These are phyloP conservation scores for Rafetus swinhoei DNA, from an alignment of 2,113 vertebrate species.

Conservation along the genomic window DNA sequence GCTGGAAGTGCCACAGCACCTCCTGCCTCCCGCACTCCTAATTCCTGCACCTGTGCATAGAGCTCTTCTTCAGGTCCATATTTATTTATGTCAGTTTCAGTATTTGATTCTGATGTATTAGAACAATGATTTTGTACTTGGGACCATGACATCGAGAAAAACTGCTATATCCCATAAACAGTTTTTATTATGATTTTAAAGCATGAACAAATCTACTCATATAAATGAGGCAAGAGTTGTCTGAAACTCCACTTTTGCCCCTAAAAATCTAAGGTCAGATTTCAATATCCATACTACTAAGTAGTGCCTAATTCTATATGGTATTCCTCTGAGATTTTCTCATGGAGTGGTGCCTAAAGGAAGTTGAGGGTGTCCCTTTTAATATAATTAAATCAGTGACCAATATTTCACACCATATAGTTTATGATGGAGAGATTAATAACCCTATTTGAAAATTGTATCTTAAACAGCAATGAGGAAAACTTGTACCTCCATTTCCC, in stretches of 20 bases:
- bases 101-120: neutral
- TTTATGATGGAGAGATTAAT: conserved; percentile 58
- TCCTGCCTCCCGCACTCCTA: too few relatives aligned
- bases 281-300: neutral
- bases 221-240: neutral
- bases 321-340: too few relatives aligned
- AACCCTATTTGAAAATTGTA: conserved; percentile 65
- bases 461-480: neutral
- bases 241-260: neutral
- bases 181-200: neutral
- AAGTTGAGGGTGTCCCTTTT: neutral
- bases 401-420: neutral
- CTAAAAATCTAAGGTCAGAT: neutral
- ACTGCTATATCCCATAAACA: neutral
- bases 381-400: conserved; percentile 58
- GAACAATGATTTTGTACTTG: neutral
- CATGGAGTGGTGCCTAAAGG: neutral
- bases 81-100: neutral
- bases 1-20: too few relatives aligned
- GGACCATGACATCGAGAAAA: neutral
- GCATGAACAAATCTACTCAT: neutral
- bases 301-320: too few relatives aligned
- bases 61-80: neutral
- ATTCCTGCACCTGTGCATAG: neutral
- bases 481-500: neutral